Percentiles rank a stretch among this genome's conserved stretches.
phyloP scores from a whole-genome alignment of 2,113 vertebrate genomes.

The Ochotona curzoniae region DNA sequence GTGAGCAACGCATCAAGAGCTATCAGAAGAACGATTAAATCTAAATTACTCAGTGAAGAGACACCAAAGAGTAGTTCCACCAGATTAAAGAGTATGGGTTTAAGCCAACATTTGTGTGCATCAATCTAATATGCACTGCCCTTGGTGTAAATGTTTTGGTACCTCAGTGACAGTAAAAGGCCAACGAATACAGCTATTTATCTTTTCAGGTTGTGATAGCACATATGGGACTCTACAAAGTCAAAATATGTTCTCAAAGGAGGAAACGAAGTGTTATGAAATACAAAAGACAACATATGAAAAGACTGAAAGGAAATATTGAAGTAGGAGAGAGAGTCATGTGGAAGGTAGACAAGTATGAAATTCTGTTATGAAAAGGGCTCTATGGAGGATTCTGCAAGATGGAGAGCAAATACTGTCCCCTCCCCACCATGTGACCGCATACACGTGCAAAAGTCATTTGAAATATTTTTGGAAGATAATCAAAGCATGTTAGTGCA shows the following conservation, averaged over 20 bases:
- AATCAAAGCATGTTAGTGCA: background rate
- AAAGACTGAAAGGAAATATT: constrained; percentile 23
- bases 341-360: background rate
- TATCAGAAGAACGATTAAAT: constrained; percentile 66
- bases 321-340: background rate
- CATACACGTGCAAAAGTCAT: background rate
- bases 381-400: background rate
- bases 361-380: background rate
- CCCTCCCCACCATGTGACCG: background rate
- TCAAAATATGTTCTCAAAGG: background rate
- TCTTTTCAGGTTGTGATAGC: constrained; percentile 35
- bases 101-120: constrained; percentile 5
- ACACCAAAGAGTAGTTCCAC: background rate
- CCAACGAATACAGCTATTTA: constrained; percentile 8
- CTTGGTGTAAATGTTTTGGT: constrained; percentile 30
- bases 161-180: constrained; percentile 44
- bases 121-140: background rate
- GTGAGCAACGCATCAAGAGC: constrained; percentile 46
- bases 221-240: background rate
- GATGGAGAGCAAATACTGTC: background rate
- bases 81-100: constrained; percentile 21
- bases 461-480: background rate
- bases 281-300: background rate
- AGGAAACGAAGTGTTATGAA: constrained; percentile 14
- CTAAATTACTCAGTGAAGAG: constrained; percentile 23